Base-by-base conservation (phyloP, 1,140 invertebrate genomes). In the Procambarus virginalis region DNA sequence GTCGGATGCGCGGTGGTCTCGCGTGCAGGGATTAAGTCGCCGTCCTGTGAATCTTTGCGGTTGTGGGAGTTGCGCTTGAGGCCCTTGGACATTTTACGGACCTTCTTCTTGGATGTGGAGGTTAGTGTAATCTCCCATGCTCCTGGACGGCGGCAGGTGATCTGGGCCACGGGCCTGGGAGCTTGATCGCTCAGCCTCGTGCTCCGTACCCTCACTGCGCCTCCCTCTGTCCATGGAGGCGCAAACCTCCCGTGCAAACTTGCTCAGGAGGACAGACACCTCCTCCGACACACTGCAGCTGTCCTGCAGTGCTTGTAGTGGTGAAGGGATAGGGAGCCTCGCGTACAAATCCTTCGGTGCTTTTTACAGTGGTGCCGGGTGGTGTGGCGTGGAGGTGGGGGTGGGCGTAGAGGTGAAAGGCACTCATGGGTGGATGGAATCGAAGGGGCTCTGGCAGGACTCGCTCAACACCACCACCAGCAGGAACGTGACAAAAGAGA, bases 61-160 rank as follows among this genome's bases (percentile, higher is more conserved):
- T 92, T 89, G 81, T 92, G 91, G 58, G 80, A 79, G 85, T 82
- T 86, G 34, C 81, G 70, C 60, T 86, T 85, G 14, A 92, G 87
- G 79, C 83, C 86, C 83, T 92, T 92, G 51, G 91, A 90, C 84
- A 92, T 88, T 75, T 92, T 92, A 46, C 91, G 76, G 77, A 92
- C 89, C 64, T 92, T 92, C 86, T 92, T 92, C 84, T 92, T 92
- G n/a, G 79, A 92, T 92, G 84, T 92, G 87, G 34, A 86, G 49
- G 70, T 91, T 91, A 60, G n/a, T 89, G 86, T 51, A n/a, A n/a
- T 90, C 91, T 9, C 88, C 83, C 84, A 92, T 92, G 73, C n/a
- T 89, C 89, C 55, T 84, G 84, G 34, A 92, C 91, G 68, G 88
- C 84, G 46, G 88, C 78, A n/a, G 14, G 76, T 92, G 49, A 92